Percentiles rank a stretch among this genome's conserved stretches.
phyloP scores from a whole-genome alignment of 2,113 vertebrate genomes.

The Glaucomys volans region DNA sequence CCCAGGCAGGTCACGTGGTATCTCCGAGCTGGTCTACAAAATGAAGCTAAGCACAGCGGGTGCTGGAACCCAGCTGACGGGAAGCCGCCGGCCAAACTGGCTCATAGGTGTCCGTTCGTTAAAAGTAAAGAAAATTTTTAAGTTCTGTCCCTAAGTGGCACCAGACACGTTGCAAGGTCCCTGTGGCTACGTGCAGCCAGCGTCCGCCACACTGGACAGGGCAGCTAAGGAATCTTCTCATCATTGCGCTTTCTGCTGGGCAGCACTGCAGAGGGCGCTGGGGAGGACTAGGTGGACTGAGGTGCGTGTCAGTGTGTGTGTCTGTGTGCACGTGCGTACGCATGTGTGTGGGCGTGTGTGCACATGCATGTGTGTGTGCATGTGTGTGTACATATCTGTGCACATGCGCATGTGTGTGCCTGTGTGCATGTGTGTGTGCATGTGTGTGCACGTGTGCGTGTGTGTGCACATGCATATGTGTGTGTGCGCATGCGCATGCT shows the following conservation, averaged over 20 bases:
- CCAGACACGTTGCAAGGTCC: neutral
- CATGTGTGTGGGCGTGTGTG: no score
- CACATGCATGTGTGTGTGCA: no score
- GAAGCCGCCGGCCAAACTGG: neutral
- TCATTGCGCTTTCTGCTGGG: neutral
- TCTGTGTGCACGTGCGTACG: no score
- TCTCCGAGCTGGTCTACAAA: neutral
- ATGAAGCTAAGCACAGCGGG: neutral
- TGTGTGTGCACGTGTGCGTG: no score
- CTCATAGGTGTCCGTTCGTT: neutral
- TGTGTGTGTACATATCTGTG: no score
- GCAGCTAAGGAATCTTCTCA: neutral
- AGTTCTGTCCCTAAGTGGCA: neutral
- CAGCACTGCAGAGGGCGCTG: no score
- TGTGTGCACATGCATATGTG: no score
- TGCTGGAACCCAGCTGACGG: rapidly evolving
- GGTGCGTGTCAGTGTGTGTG: no score
- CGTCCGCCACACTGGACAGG: neutral
- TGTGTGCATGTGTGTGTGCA: no score
- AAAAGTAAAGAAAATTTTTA: neutral
- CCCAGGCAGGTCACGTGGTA: neutral
- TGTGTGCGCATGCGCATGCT: no score
- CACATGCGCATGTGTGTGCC: no score
- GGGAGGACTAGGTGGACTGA: neutral
- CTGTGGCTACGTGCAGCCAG: rapidly evolving